Conservation (phyloP, 2,888 invertebrate genomes). For the Atethmia centrago region DNA sequence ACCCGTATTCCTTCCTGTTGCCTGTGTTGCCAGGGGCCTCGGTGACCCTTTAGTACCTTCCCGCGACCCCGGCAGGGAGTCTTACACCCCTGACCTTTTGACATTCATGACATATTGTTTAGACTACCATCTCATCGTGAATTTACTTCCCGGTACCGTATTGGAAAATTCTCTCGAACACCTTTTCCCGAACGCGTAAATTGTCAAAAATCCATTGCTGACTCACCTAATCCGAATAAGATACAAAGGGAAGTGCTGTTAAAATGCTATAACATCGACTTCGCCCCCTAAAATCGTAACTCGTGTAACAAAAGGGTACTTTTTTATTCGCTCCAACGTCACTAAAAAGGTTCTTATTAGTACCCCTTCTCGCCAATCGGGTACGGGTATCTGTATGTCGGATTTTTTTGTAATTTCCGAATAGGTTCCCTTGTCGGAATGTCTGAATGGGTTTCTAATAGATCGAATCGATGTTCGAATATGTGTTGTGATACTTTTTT, state of each 20-base stretch:
- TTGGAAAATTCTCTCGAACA: neutral
- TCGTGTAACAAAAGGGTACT: constrained; percentile 53
- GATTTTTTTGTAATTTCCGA: constrained; percentile 58
- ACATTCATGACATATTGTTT: constrained; percentile 1
- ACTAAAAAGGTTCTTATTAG: constrained; percentile 62
- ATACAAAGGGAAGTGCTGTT: constrained; percentile 57
- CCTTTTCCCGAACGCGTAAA: constrained; percentile 27
- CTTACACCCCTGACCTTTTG: too few species aligned
- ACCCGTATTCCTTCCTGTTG: too few species aligned
- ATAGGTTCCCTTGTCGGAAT: constrained; percentile 45
- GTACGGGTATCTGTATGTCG: constrained; percentile 44
- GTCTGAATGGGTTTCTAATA: constrained; percentile 56
- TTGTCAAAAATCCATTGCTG: constrained; percentile 44
- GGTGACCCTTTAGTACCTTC: too few species aligned
- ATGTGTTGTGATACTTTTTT: constrained; percentile 43
- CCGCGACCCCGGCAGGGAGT: too few species aligned
- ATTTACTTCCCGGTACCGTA: neutral
- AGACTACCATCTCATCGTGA: neutral
- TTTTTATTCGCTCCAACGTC: constrained; percentile 57
- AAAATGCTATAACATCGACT: constrained; percentile 61
- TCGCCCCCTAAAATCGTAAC: constrained; percentile 55
- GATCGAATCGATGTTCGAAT: constrained; percentile 36
- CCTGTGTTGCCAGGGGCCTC: too few species aligned
- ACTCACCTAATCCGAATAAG: constrained; percentile 52
- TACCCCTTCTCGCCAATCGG: constrained; percentile 58